phyloP scores from a whole-genome alignment of 2,797 vertebrate species.

The Monodelphis domestica region DNA sequence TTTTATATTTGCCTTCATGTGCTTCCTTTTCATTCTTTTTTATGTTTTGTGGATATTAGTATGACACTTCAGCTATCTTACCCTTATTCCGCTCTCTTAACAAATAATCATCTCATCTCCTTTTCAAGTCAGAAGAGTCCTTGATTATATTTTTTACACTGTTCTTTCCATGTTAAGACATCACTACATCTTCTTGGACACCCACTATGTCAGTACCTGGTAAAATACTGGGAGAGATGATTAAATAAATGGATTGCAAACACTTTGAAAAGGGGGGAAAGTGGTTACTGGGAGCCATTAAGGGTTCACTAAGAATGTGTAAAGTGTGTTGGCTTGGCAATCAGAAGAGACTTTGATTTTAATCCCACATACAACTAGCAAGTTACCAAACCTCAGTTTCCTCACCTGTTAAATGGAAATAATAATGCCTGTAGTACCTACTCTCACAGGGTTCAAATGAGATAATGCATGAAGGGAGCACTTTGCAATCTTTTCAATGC shows the following conservation, averaged over 20 bases:
- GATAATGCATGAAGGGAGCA: background rate
- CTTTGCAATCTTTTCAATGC: background rate
- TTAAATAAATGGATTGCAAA: background rate
- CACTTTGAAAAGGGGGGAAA: slow-evolving; percentile 11
- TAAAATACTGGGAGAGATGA: background rate
- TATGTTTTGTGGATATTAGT: background rate
- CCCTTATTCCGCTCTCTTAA: background rate
- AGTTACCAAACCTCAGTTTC: background rate
- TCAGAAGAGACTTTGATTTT: background rate
- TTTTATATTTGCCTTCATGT: too few relatives aligned
- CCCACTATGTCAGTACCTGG: background rate
- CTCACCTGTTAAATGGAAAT: background rate
- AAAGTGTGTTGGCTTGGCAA: background rate
- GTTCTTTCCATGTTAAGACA: background rate
- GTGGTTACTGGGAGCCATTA: background rate
- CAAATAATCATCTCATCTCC: background rate
- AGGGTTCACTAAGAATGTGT: background rate
- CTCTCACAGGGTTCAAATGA: background rate
- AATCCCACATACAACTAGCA: background rate
- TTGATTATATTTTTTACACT: background rate
- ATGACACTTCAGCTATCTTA: too few relatives aligned
- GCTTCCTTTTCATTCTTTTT: background rate
- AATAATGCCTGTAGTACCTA: background rate
- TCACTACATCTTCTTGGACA: background rate
- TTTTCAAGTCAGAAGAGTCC: background rate